Percentiles rank a stretch among this genome's conserved stretches.
Conservation (phyloP, 2,888 invertebrate species). For the Leptopilina myrica region DNA sequence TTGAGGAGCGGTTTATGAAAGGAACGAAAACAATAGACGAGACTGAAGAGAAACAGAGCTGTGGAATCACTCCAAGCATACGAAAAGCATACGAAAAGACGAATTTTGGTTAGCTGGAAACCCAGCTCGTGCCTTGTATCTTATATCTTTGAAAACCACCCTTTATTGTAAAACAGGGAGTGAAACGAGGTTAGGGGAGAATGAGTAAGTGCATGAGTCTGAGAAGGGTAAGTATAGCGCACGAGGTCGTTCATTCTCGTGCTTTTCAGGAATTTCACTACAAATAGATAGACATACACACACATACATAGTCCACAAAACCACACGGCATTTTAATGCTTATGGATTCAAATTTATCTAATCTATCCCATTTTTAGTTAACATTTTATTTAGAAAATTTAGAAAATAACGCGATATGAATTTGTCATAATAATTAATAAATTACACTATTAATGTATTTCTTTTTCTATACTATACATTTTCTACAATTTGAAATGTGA, state of each 20-base stretch:
- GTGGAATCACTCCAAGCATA: constrained; percentile 3
- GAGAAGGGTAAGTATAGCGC: constrained; percentile 6
- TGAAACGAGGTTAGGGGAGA: constrained; percentile 64
- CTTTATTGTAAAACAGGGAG: constrained; percentile 51
- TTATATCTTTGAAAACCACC: constrained; percentile 38
- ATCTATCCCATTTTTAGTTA: too few species aligned
- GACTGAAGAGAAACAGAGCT: constrained; percentile 13
- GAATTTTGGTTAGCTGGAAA: constrained; percentile 27
- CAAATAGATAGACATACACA: background rate
- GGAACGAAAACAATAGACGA: background rate
- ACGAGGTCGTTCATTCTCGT: constrained; percentile 15
- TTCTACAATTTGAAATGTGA: too few species aligned
- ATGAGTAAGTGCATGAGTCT: constrained; percentile 62
- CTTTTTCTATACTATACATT: too few species aligned
- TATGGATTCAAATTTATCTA: too few species aligned
- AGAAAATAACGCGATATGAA: too few species aligned
- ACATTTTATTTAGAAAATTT: too few species aligned
- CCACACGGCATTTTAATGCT: too few species aligned
- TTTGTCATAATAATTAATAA: too few species aligned
- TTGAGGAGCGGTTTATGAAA: background rate
- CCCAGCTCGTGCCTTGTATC: constrained; percentile 3
- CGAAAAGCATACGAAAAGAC: constrained; percentile 27
- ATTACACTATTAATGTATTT: too few species aligned
- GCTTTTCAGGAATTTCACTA: constrained; percentile 28
- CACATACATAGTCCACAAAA: background rate